Percentiles rank a stretch among this genome's conserved stretches.
Evolutionary conservation across 1,140 invertebrate species (phyloP).

Genomic region (Drosophila lacertosa): DNA sequence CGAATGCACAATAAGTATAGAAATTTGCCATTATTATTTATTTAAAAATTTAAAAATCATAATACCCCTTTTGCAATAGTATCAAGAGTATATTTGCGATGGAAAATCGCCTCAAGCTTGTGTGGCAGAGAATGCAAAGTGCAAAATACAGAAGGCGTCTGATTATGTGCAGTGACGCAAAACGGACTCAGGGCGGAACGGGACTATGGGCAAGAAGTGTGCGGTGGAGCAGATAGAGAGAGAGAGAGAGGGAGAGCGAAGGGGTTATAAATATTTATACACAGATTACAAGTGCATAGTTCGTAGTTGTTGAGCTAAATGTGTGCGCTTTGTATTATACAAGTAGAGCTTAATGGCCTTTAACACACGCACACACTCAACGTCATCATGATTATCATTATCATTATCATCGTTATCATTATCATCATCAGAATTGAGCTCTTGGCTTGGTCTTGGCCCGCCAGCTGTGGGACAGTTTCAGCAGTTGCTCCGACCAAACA

Average conservation of each 20-base stretch:
- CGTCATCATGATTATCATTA: slow-evolving; percentile 32
- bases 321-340: slow-evolving; percentile 77
- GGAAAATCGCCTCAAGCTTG: slow-evolving; percentile 15
- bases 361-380: slow-evolving; percentile 50
- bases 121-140: slow-evolving; percentile 33
- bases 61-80: neutral
- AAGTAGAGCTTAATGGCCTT: slow-evolving; percentile 81
- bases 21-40: no score
- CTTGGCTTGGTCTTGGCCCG: slow-evolving; percentile 26
- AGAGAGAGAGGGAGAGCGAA: neutral
- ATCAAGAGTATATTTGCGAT: neutral
- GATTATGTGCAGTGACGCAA: slow-evolving; percentile 63
- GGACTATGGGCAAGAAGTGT: neutral
- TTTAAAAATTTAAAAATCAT: neutral
- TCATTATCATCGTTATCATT: slow-evolving; percentile 37
- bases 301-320: slow-evolving; percentile 64
- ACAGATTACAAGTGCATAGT: slow-evolving; percentile 62
- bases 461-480: neutral
- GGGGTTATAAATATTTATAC: slow-evolving; percentile 69
- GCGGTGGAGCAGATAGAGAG: neutral
- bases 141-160: slow-evolving; percentile 54
- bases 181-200: slow-evolving; percentile 14
- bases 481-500: slow-evolving; percentile 40
- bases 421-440: slow-evolving; percentile 42
- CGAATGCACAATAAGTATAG: no score